Base-by-base conservation (phyloP, 2,888 invertebrate genomes). In the Athalia circularis region DNA sequence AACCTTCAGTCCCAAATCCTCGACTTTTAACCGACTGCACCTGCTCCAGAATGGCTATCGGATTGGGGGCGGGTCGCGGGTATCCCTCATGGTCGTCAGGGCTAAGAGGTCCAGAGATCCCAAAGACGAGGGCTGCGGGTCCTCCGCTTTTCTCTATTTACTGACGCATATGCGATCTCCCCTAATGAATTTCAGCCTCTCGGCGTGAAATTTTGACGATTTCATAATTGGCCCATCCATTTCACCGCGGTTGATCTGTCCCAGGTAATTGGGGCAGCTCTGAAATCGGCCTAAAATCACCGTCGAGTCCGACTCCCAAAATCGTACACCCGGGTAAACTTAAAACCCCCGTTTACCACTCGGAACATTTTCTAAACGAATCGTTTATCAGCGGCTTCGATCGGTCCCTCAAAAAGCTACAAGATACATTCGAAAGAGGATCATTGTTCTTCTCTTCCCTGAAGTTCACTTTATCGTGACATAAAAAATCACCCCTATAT, bases 191-290 rank as follows among this genome's bases (percentile, higher is more conserved):
- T 86, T 84, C 15, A 47, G 72, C 5, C 13, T 77, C 80, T 78
- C 84, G 84, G 87, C 84, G 88, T 87, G 87, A 88, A 87, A 87
- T 87, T 84, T 87, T 84, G 84, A 84, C 85, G 84, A 85, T 85
- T 87, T 85, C 85, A 79, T 88, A 87, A 87, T 87, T 87, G 87
- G 85, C 86, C 83, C 85, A 84, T 87, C 86, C 81, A 84, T 82
- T 48, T 81, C 78, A 72, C 59, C 72, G 72, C 9, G 43, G 57
- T 29, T 47, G 72, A 72, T 72, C 72, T 59, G 47, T 72, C 59
- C 47, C 13, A 5, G 48, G 57, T 72, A 72, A 72, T 59, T 72
- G 72, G 72, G 72, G 61, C 72, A 13, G 72, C 50, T 68, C 29
- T 48, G 11, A 52, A 62, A 75, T 48, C 62, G 62, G 29, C 50